Base-by-base conservation (phyloP, 2,797 vertebrate species). In the Falco concolor region DNA sequence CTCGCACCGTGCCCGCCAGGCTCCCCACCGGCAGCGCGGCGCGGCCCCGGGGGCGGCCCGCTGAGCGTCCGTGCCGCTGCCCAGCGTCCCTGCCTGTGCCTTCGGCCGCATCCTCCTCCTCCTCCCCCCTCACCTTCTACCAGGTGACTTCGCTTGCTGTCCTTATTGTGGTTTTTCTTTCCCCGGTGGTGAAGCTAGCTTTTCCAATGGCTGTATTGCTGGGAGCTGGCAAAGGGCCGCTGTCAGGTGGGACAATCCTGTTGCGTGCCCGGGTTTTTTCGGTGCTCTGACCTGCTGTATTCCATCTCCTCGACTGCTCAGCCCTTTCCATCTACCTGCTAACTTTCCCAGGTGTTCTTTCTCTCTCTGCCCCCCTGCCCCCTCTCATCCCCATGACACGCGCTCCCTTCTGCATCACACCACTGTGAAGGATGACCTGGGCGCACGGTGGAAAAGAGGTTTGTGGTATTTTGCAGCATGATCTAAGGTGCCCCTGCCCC, bases 371-470 rank as follows among this genome's bases (percentile, higher is more conserved):
- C 28, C 13, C 59, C 16, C 42, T 75, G 32, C 40, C 28, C 13
- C 59, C 16, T 40, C 34, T 86, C 73, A 18, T 30, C 3, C 2
- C 91, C 78, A 4, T 28, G 77, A 12, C 32, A 2, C 1, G 4
- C 15, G 0, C 25, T 27, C n/a, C 47, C 6, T 30, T 10, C 5
- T 0, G 3, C 7, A 1, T 27, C 5, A 5, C 0, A 3, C 34
- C 24, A 0, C 25, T 1, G 23, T 2, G 4, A 17, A 42, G 5
- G 24, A 14, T 59, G 50, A 56, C 56, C 56, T 3, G 76, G 61
- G 49, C 34, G 7, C 49, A 1, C 13, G 5, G 75, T 9, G 27
- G 20, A 21, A 53, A 83, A 61, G 49, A 16, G 42, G 44, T 54
- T 61, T 30, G 18, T 53, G 73, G 45, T 13, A 5, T 83, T 87